Base-by-base conservation (phyloP, 2,797 vertebrate species). In the Amblyraja radiata region DNA sequence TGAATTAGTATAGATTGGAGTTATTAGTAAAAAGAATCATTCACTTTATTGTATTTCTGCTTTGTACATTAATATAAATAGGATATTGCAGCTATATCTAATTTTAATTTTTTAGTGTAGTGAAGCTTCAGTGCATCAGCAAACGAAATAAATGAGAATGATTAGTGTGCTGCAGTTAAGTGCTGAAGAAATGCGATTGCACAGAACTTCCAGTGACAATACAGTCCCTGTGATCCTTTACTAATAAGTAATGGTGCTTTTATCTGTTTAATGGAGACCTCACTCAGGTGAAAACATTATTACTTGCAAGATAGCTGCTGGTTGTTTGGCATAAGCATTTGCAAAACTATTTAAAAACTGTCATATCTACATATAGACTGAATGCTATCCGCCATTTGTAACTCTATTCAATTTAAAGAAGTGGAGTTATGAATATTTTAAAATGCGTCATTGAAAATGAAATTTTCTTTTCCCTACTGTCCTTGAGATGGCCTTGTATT, bases 181-280 rank as follows among this genome's bases (percentile, higher is more conserved):
- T 92, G 90, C 71, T 92, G 68, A 92, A 74, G 90, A 92, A 92
- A 74, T 92, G 39, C 54, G 23, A 46, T 92, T 13, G 8, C 4
- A 46, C 71, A 92, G 90, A 74, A 54, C 68, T 16, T 58, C 36
- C 68, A 58, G 23, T 36, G n/a, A 88, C n/a, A 88, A 88, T 88
- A 36, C n/a, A 88, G n/a, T 46, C 39, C 13, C 65, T 28, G 23
- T 92, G 71, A 76, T 92, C 90, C 90, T 74, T 92, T n/a, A 58
- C 71, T 92, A 74, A 92, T 92, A 46, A 76, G 39, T 23, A 74
- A 92, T 92, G 90, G 58, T 76, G 90, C 39, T 76, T 91, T 54
- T 76, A 76, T 73, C 71, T 92, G 71, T 54, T 28, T 54, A 92
- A 58, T 92, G 36, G 71, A 76, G 71, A 28, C 8, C 39, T 39